A percentile compares a stretch with the other conserved stretches of the same genome.
These are phyloP conservation scores for Clistopyga incitator DNA, from an alignment of 2,888 invertebrate genomes.

Conservation along the genomic window DNA sequence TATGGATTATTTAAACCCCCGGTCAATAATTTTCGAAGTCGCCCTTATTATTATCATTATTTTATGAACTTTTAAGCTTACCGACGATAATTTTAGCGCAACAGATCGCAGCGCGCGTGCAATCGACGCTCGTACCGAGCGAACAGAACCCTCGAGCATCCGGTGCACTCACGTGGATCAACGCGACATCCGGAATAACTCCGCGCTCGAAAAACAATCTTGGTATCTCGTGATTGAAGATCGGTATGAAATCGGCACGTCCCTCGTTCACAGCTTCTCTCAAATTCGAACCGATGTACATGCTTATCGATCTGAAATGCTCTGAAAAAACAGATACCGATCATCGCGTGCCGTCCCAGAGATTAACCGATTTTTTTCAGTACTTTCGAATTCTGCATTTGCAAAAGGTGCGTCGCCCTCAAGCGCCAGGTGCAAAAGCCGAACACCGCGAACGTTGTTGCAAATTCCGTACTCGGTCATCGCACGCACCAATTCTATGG, in stretches of 20 bases:
- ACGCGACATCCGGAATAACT: conserved; percentile 92
- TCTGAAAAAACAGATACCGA: conserved; percentile 80
- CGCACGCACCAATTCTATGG: conserved; percentile 91
- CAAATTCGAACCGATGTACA: conserved; percentile 97
- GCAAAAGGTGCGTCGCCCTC: conserved; percentile 92
- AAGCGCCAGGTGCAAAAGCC: conserved; percentile 96
- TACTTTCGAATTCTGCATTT: conserved; percentile 87
- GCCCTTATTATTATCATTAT: not conserved
- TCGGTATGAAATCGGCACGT: conserved; percentile 94
- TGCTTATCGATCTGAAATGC: conserved; percentile 91
- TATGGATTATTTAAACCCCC: no score
- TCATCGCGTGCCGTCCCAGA: not conserved
- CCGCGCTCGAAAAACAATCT: conserved; percentile 93
- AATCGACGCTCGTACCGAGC: conserved; percentile 97
- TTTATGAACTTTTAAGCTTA: conserved; percentile 83
- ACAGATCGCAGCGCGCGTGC: conserved; percentile 93
- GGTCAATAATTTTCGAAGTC: not conserved
- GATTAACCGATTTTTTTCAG: conserved; percentile 49
- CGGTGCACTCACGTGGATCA: conserved; percentile 92
- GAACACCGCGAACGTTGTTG: conserved; percentile 90
- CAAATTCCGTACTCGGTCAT: conserved; percentile 92
- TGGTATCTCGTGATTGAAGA: conserved; percentile 97
- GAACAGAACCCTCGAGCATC: conserved; percentile 97
- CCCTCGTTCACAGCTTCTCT: conserved; percentile 95
- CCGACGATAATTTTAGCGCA: conserved; percentile 95